Base-by-base conservation (phyloP, 2,888 invertebrate species). In the Polydrusus cervinus region DNA sequence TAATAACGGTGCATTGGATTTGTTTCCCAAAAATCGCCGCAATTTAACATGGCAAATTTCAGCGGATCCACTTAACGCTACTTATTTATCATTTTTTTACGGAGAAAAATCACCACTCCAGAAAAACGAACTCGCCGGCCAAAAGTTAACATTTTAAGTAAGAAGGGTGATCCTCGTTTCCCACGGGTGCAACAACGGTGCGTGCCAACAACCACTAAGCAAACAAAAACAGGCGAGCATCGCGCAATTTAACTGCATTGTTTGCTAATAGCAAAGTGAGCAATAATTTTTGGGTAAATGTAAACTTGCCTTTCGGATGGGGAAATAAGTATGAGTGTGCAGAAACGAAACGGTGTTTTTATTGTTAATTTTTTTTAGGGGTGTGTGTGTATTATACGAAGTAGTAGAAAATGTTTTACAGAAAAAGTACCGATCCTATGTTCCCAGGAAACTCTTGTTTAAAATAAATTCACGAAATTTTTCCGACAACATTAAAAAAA, bases 121-220 rank as follows among this genome's bases (percentile, higher is more conserved):
- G 5, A 34, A 69, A 18, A 16, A n/a, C 8, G 25, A 60, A 13
- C 78, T 78, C 79, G 78, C 74, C 77, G 68, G 53, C 78, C 79
- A 78, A 62, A 74, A 79, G 76, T 76, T 13, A 61, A 61, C 49
- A 70, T 61, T 65, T 71, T 65, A 51, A 47, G 14, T 49, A 64
- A 64, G 75, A 64, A 64, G 75, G 71, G 75, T 75, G 75, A 67
- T 64, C 53, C 49, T 38, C 20, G 47, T 80, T 85, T 85, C 85
- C 85, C 85, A 85, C 85, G 85, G 84, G 83, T 83, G 83, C 82
- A 83, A 82, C 81, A 78, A 77, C 78, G 82, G 81, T 84, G 84
- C 84, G 84, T 84, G 85, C 84, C 84, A 84, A 84, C 83, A 83
- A 84, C 85, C 84, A 83, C 84, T 83, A 84, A 84, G 80, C 82